Conservation (phyloP, 2,797 vertebrate species). For the Novumbra hubbsi region DNA sequence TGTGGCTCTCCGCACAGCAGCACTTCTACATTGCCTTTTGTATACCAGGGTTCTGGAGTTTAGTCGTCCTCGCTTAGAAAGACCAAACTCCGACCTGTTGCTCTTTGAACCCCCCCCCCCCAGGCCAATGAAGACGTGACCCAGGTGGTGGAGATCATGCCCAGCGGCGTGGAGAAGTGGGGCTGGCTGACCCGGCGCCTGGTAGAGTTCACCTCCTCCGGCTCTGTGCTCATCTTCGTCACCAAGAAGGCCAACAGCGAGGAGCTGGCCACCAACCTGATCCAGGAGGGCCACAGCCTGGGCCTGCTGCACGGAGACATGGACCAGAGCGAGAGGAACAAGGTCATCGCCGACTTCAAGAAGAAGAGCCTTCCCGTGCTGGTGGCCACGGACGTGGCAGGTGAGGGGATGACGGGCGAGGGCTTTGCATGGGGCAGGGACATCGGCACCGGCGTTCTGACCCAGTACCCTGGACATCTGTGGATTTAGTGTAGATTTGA, state of each 20-base stretch:
- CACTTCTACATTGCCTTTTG: too few relatives aligned
- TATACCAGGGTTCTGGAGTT: neutral
- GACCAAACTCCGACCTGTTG: neutral
- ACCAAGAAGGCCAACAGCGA: constrained; percentile 96
- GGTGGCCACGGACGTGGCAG: constrained; percentile 97
- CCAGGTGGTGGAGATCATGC: constrained; percentile 91
- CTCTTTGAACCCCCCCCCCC: neutral
- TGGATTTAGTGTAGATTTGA: neutral
- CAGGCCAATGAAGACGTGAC: constrained; percentile 98
- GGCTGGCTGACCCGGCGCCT: constrained; percentile 89
- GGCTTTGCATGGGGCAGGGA: too few relatives aligned
- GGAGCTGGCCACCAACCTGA: constrained; percentile 91
- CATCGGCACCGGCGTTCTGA: neutral
- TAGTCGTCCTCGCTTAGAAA: neutral
- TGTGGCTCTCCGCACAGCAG: neutral
- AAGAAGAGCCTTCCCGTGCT: constrained; percentile 91
- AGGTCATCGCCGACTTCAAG: constrained; percentile 97
- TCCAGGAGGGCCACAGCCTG: constrained; percentile 89
- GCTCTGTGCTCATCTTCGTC: constrained; percentile 95
- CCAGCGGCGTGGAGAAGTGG: constrained; percentile 89
- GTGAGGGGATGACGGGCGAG: constrained; percentile 62
- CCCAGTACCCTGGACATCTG: neutral
- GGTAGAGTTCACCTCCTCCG: constrained; percentile 93
- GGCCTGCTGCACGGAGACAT: constrained; percentile 98
- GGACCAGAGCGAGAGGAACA: constrained; percentile 99